Conservation (phyloP, 2,797 vertebrate species). For the Pampus argenteus region DNA sequence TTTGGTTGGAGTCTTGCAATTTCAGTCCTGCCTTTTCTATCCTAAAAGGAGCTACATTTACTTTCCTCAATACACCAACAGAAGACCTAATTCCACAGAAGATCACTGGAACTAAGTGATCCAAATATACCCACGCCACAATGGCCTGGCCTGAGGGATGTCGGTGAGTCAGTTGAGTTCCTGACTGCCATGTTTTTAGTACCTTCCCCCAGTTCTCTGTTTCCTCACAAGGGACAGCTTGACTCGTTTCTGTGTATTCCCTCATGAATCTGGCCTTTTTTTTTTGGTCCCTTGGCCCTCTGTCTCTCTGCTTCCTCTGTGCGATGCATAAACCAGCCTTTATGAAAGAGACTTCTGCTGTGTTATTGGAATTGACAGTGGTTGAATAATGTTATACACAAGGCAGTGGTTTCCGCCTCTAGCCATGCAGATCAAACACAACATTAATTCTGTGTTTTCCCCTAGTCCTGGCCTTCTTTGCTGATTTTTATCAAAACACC, state of each 20-base stretch:
- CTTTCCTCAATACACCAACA: constrained; percentile 15
- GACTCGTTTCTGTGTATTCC: constrained; percentile 54
- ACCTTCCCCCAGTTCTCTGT: neutral
- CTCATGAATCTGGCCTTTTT: constrained; percentile 39
- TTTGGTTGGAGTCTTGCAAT: constrained; percentile 61
- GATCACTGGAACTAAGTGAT: constrained; percentile 34
- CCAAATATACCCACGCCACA: constrained; percentile 40
- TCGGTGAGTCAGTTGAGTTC: constrained; percentile 33
- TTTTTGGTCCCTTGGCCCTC: constrained; percentile 36
- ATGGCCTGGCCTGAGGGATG: constrained; percentile 26
- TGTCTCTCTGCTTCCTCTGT: constrained; percentile 61
- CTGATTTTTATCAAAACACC: constrained; percentile 67
- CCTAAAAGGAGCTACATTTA: constrained; percentile 32
- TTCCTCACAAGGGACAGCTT: constrained; percentile 53
- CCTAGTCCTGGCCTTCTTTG: constrained; percentile 31
- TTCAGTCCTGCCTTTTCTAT: constrained; percentile 14
- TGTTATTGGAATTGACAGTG: constrained; percentile 55
- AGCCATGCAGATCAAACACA: constrained; percentile 63
- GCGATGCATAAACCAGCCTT: constrained; percentile 52
- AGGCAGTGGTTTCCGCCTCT: constrained; percentile 49
- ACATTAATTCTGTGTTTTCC: constrained; percentile 64
- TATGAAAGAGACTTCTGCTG: constrained; percentile 52
- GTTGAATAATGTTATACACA: constrained; percentile 71
- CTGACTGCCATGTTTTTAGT: constrained; percentile 42
- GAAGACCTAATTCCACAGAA: constrained; percentile 23